Base-by-base conservation (phyloP, 2,888 invertebrate genomes). In the Perizoma affinitatum region DNA sequence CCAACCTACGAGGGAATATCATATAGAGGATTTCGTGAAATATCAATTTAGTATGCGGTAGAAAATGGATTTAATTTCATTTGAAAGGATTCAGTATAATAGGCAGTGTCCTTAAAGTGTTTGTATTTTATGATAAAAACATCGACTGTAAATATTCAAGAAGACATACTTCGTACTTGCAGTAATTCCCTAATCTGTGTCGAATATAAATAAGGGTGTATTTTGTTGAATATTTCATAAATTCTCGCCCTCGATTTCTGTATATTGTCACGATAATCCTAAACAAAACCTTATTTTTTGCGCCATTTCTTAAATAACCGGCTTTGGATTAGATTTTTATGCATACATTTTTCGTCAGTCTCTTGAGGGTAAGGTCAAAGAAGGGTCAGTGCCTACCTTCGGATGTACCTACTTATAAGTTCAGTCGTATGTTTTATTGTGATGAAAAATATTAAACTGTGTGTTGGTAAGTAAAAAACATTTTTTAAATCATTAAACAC, bases 271-370 rank as follows among this genome's bases (percentile, higher is more conserved):
- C 49, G 35, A 40, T 58, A 54, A 51, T 54, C 55, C 50, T 40
- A 53, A 43, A 44, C 35, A 38, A 60, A 63, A 55, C 53, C 65
- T 57, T 65, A 67, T 69, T 65, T 62, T 65, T 57, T 51, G 54
- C 50, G 44, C 53, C 50, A 64, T 65, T 64, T 64, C 49, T 60
- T 48, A 63, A 48, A 65, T 54, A 51, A 54, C 50, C 55, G 51
- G 33, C 60, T 51, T 58, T 43, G 43, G 45, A 59, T 63, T 62
- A 60, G 56, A 62, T 49, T 65, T 62, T 64, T 59, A 62, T 64
- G 63, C 65, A 69, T 63, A 53, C 57, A 58, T 54, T 61, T 61
- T 60, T 62, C 58, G 42, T 42, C 33, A 41, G 11, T 46, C 61
- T 52, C 53, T 46, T 38, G 48, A 50, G 62, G n/a, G 46, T 56